These are phyloP conservation scores for Drosophila sucinea DNA, from an alignment of 1,140 invertebrate genomes.

Conservation along the genomic window DNA sequence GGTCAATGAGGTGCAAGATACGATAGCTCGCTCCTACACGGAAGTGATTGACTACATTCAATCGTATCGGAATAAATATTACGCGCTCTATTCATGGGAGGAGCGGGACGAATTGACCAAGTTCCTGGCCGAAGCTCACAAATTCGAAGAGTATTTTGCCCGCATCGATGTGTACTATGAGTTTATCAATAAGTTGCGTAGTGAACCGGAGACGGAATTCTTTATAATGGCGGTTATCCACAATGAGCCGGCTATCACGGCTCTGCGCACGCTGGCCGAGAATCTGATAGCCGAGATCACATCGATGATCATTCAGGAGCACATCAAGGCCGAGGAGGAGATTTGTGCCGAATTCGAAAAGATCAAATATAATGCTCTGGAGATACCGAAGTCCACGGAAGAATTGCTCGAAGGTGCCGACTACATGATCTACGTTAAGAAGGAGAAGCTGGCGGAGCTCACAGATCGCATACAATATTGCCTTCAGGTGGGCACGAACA, in stretches of 20 bases:
- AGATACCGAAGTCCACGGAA: constrained; percentile 87
- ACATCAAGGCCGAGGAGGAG: constrained; percentile 85
- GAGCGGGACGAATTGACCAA: constrained; percentile 60
- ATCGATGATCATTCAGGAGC: constrained; percentile 83
- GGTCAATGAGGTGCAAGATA: constrained; percentile 67
- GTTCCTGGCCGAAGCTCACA: constrained; percentile 83
- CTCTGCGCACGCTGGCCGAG: constrained; percentile 83
- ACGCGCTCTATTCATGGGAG: constrained; percentile 76
- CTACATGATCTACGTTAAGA: constrained; percentile 87
- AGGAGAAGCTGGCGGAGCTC: constrained; percentile 86
- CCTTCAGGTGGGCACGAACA: constrained; percentile 86
- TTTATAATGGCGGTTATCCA: constrained; percentile 85
- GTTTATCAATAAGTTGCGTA: constrained; percentile 85
- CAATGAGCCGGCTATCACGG: constrained; percentile 83
- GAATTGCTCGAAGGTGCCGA: constrained; percentile 88
- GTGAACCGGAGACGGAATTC: constrained; percentile 86
- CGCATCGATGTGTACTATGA: constrained; percentile 86
- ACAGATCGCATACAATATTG: constrained; percentile 86
- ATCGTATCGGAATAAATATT: constrained; percentile 74
- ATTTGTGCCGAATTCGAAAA: constrained; percentile 87
- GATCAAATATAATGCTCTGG: constrained; percentile 85
- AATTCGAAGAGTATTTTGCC: constrained; percentile 85
- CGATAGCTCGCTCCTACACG: constrained; percentile 73
- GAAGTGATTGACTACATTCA: constrained; percentile 81
- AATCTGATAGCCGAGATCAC: constrained; percentile 84